Base-by-base conservation (phyloP, 1,140 invertebrate species). In the Penaeus chinensis region DNA sequence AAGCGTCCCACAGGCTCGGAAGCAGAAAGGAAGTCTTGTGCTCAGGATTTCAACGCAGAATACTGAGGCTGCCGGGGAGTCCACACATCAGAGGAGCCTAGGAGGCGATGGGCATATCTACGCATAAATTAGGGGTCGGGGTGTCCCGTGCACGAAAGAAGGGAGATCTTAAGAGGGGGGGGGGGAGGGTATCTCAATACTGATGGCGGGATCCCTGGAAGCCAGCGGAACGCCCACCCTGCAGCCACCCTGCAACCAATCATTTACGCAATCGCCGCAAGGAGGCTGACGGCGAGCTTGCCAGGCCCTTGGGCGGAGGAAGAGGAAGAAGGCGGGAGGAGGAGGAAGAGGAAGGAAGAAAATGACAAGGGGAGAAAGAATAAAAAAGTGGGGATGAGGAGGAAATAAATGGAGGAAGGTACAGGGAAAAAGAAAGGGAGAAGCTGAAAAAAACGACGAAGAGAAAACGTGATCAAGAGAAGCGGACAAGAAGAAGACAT, bases 281-380 rank as follows among this genome's bases (percentile, higher is more conserved):
- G 54, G 54, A 54, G 54, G 54, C 54, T 54, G 76, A 42, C 24
- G 42, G 42, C 27, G 76, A 42, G 24, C 22, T 7, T 27, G 20
- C 24, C 27, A 2, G 22, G 10, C 22, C 22, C 42, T 78, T 11
- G 22, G 42, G 76, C 47, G 22, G 42, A 78, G 76, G 76, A 37
- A 8, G 42, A 27, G 24, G 24, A 42, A 24, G 24, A 27, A 76
- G 5, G 24, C 10, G 10, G 76, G 76, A 19, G 42, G 1, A 11
- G 54, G 47, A n/a, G 3, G n/a, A 54, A 47, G n/a, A 37, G 8
- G n/a, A 16, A n/a, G 27, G 18, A 16, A 42, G 77, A 60, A 54
- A 79, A 47, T 78, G 60, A 78, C 76, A 54, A 78, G n/a, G 37
- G 76, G 60, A 78, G n/a, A 42, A 20, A 54, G 76, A 11, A 78